Base-by-base conservation (phyloP, 2,888 invertebrate genomes). In the Drosophila demipolita region DNA sequence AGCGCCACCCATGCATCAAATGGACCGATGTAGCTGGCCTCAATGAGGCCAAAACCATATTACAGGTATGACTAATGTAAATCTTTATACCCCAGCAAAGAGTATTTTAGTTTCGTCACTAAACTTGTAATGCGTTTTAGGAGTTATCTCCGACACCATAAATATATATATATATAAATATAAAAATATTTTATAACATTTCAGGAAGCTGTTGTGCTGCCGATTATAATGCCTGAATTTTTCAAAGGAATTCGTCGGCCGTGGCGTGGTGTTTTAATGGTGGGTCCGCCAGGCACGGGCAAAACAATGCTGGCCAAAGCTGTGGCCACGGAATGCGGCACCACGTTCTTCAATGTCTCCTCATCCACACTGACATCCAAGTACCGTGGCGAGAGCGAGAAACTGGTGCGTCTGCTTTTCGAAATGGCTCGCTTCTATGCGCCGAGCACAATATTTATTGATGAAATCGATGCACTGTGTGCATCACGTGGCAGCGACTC, bases 351-450 rank as follows among this genome's bases (percentile, higher is more conserved):
- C 93, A 96, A 97, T 91, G 97, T 98, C 0, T 97, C 97, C 0
- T 97, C 97, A 0, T 96, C 97, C 0, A 97, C 97, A 0, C 94
- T 98, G 45, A 97, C 97, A 0, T 97, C 97, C 1, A 98, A 98
- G 91, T 98, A 97, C 90, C 94, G 97, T n/a, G 98, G 98, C 0
- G 98, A 98, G 92, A 97, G 97, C 3, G 98, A 98, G 92, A 98
- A 98, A 92, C 94, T 98, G 9, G 97, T 98, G 36, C 94, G 97
- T 32, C 93, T 98, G 23, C 94, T 98, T 2, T 98, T 98, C 91
- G 97, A 97, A 93, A 97, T 98, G 97, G 97, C 97, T 0, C 94
- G 97, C 7, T 97, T 97, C 93, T 96, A 97, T 94, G 97, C 98
- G 1, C 98, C 98, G 0, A 97, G 97, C 89, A 98, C 97, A 17